These are phyloP conservation scores for Diplodus puntazzo DNA, from an alignment of 2,797 vertebrate species.

Conservation along the genomic window DNA sequence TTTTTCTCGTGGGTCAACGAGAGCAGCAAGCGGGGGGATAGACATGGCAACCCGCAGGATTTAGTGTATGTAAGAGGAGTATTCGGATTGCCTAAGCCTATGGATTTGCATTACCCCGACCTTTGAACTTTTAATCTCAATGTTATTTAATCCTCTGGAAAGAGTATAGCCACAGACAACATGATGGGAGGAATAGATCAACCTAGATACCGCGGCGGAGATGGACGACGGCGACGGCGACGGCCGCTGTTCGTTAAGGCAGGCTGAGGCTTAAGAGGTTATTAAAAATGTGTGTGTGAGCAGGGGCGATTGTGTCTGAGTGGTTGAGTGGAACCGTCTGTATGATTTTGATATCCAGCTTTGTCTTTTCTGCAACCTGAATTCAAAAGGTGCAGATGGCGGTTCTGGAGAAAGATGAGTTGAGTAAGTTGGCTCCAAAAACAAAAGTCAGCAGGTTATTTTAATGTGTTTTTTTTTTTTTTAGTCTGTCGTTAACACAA, in stretches of 20 bases:
- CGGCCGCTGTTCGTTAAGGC: conserved; percentile 18
- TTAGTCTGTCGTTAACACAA: too few relatives aligned
- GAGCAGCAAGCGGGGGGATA: conserved; percentile 42
- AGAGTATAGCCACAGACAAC: conserved; percentile 58
- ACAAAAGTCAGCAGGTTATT: too few relatives aligned
- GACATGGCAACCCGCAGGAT: conserved; percentile 50
- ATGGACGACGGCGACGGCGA: conserved; percentile 5
- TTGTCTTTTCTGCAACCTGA: background rate
- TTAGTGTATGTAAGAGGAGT: conserved; percentile 61
- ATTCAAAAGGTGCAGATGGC: background rate
- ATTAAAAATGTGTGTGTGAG: conserved; percentile 19
- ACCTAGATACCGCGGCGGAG: conserved; percentile 37
- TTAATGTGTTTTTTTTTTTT: too few relatives aligned
- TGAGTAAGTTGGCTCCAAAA: too few relatives aligned
- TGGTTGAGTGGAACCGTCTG: conserved; percentile 6
- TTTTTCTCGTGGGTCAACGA: conserved; percentile 30
- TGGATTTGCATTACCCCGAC: conserved; percentile 72
- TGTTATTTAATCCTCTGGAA: conserved; percentile 73
- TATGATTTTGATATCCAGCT: background rate
- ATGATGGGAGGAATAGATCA: conserved; percentile 46
- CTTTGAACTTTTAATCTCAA: conserved; percentile 74
- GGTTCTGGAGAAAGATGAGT: too few relatives aligned
- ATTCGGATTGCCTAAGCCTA: conserved; percentile 65
- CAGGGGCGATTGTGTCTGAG: background rate
- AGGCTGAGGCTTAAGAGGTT: conserved; percentile 34